Base-by-base conservation (phyloP, 2,888 invertebrate genomes). In the Anthophora plumipes region DNA sequence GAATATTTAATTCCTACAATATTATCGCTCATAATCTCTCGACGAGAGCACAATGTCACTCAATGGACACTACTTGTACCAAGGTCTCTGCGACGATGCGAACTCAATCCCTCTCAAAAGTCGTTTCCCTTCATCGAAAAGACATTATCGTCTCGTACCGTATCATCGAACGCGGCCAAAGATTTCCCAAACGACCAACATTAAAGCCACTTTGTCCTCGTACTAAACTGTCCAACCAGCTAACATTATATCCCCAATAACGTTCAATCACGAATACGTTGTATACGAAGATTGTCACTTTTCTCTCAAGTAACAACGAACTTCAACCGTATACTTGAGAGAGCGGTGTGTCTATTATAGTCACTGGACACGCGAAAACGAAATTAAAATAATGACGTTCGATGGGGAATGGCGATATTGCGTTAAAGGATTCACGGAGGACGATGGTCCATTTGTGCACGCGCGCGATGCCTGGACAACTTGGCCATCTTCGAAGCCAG, bases 401-500 rank as follows among this genome's bases (percentile, higher is more conserved):
- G 85, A 82, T 77, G 72, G 69, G 46, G 77, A 31, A 66, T 54
- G 71, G 61, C 64, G 78, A 76, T 76, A 69, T 59, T 57, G 57
- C 57, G 80, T 41, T 52, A 64, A 72, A 69, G 80, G 67, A 57
- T 57, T 72, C 68, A 37, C 63, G 69, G 37, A 46, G 82, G 68
- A 46, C 52, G 43, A 20, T 52, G 77, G 43, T 76, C 79, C 71
- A 61, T 77, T 77, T 69, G 54, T 14, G 71, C 39, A 41, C 61
- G 64, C 61, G 64, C 61, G 14, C 54, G 50, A 9, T 64, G 37
- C 9, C 22, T 11, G 60, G 69, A 64, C 81, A 46, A 63, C 80
- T 71, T 74, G 76, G 74, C 71, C 82, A 80, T 86, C 80, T 71
- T 80, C 86, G 86, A 86, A 84, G 70, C 61, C 78, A 84, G 82